Evolutionary conservation across 1,140 invertebrate species (phyloP).

Genomic region (Drosophila jambulina): DNA sequence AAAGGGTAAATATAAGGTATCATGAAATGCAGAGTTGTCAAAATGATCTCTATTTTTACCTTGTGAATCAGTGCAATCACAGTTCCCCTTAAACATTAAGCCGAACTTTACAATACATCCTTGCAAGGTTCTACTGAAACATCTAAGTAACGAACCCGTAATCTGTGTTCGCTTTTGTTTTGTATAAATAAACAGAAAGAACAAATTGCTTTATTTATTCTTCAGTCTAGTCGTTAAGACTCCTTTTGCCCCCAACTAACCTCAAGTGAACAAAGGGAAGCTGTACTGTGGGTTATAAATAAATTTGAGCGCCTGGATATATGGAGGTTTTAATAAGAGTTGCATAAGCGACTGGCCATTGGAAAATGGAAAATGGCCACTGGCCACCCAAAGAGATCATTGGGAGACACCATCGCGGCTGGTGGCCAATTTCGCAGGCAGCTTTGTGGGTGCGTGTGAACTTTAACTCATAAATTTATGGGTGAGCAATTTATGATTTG

Average conservation of each 20-base stretch:
- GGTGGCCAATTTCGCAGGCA: conserved; percentile 60
- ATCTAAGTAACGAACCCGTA: not conserved
- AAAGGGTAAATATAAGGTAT: not conserved
- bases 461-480: conserved; percentile 75
- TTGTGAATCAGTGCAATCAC: no score
- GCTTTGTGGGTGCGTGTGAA: conserved; percentile 72
- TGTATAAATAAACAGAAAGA: no score
- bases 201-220: no score
- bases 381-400: conserved; percentile 61
- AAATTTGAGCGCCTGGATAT: conserved; percentile 38
- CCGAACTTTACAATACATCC: no score
- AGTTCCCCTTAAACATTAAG: no score
- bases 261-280: not conserved
- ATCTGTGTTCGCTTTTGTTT: no score
- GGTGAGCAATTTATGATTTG: conserved; percentile 67
- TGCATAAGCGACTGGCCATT: conserved; percentile 61
- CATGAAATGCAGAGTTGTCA: not conserved
- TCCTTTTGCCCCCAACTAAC: not conserved
- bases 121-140: no score
- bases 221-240: not conserved
- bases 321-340: conserved; percentile 74
- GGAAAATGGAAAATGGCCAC: conserved; percentile 5
- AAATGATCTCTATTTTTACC: not conserved
- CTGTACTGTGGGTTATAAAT: conserved; percentile 18
- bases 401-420: conserved; percentile 35